A percentile compares a stretch with the other conserved stretches of the same genome.
Evolutionary conservation across 2,888 invertebrate genomes (phyloP).

Genomic region (Lordiphosa fenestrarum): DNA sequence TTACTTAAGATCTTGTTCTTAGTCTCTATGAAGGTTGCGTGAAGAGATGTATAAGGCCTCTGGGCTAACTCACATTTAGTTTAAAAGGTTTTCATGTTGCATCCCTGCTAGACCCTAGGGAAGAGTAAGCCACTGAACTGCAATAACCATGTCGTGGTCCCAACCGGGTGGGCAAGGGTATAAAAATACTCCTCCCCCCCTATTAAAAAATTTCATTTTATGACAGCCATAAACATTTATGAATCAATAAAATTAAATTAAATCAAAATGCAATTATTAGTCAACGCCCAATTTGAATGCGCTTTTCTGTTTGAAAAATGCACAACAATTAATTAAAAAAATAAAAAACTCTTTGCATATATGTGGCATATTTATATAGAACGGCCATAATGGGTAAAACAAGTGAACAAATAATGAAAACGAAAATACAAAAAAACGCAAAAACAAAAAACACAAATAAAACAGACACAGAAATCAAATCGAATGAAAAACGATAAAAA

Average conservation of each 20-base stretch:
- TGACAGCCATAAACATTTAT: constrained; percentile 22
- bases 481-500: constrained; percentile 54
- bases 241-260: constrained; percentile 38
- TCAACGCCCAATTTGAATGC: constrained; percentile 57
- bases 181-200: constrained; percentile 1
- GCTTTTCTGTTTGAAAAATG: constrained; percentile 45
- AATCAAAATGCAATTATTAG: constrained; percentile 53
- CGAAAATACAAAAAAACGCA: constrained; percentile 30
- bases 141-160: too few relatives aligned
- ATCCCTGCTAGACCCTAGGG: too few relatives aligned
- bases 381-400: constrained; percentile 23
- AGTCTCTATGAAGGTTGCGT: too few relatives aligned
- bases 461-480: constrained; percentile 39
- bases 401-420: constrained; percentile 42
- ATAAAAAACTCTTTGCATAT: constrained; percentile 34
- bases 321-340: constrained; percentile 59
- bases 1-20: too few relatives aligned
- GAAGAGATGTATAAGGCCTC: too few relatives aligned
- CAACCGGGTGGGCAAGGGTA: too few relatives aligned
- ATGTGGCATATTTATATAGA: constrained; percentile 39
- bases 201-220: constrained; percentile 28
- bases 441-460: constrained; percentile 25
- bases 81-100: too few relatives aligned
- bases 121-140: too few relatives aligned
- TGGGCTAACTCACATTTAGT: too few relatives aligned